phyloP scores from a whole-genome alignment of 64 coral and sea anemone genomes.

The Dendronephthya gigantea region DNA sequence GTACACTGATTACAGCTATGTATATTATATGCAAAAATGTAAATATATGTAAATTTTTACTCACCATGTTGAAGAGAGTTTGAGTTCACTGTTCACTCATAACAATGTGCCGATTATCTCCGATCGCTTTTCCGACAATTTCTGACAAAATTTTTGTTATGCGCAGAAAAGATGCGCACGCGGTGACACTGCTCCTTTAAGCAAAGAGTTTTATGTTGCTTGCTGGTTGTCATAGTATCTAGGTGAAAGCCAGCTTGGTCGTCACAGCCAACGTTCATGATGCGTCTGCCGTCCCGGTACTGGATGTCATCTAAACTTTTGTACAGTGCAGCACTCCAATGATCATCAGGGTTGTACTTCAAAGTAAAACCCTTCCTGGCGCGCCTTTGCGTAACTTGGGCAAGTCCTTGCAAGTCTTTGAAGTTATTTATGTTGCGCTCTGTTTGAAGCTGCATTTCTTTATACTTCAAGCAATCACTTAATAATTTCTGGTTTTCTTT shows the following conservation, averaged over 20 bases:
- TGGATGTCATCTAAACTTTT: neutral
- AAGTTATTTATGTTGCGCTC: too few species aligned
- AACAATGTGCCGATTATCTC: too few species aligned
- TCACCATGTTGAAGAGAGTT: too few species aligned
- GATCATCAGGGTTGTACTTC: neutral
- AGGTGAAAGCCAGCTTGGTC: neutral
- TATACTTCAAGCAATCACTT: neutral
- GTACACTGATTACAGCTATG: too few species aligned
- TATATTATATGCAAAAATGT: too few species aligned
- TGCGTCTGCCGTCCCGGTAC: neutral
- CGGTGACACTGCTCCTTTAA: too few species aligned
- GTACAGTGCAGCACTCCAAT: neutral
- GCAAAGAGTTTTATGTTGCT: neutral
- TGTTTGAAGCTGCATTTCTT: neutral
- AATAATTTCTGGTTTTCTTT: neutral
- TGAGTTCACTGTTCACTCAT: too few species aligned
- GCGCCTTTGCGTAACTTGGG: neutral
- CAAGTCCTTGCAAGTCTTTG: too few species aligned
- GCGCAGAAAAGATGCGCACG: too few species aligned
- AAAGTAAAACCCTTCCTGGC: conserved; percentile 9
- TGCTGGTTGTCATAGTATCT: conserved; percentile 12
- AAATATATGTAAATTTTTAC: too few species aligned
- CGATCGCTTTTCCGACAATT: too few species aligned
- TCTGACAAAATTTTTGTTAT: too few species aligned
- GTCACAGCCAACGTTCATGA: conserved; percentile 4